phyloP scores from a whole-genome alignment of 2,888 invertebrate species.

The Ellobium chinense region DNA sequence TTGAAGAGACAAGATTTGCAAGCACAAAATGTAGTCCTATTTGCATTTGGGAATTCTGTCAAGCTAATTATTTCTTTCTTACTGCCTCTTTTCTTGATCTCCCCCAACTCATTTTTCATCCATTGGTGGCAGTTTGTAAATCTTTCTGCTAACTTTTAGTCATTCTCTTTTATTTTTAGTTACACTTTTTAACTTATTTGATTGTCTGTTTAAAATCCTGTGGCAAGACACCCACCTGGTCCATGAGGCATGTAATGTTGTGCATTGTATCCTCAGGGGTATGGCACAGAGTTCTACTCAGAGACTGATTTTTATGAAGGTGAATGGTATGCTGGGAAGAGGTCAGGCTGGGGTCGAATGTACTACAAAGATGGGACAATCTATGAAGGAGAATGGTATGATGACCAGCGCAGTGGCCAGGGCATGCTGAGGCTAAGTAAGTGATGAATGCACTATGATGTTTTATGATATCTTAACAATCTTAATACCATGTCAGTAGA shows the following conservation, averaged over 20 bases:
- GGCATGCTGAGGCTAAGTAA: slow-evolving; percentile 78
- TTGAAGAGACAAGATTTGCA: background rate
- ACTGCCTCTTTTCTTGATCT: too few relatives aligned
- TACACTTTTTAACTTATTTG: too few relatives aligned
- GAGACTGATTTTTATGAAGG: slow-evolving; percentile 79
- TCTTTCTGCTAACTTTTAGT: too few relatives aligned
- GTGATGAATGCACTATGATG: too few relatives aligned
- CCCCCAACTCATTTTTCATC: too few relatives aligned
- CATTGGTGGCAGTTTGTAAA: too few relatives aligned
- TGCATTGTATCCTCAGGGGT: slow-evolving; percentile 78
- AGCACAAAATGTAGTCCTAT: background rate
- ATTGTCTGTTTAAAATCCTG: too few relatives aligned
- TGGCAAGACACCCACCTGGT: too few relatives aligned
- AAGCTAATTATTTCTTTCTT: too few relatives aligned
- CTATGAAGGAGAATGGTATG: slow-evolving; percentile 79
- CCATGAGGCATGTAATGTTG: too few relatives aligned
- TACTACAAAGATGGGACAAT: slow-evolving; percentile 77
- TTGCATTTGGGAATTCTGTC: too few relatives aligned
- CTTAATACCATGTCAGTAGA: background rate
- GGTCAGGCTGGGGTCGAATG: slow-evolving; percentile 80
- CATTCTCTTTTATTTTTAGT: too few relatives aligned
- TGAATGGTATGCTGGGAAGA: slow-evolving; percentile 78
- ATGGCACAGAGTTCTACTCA: slow-evolving; percentile 78
- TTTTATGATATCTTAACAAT: background rate
- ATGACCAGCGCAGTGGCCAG: slow-evolving; percentile 77